Evolutionary conservation across 2,113 vertebrate genomes (phyloP), one percentile per base, ranked within the genome.

Genomic region (Tretioscincus oriximinensis): DNA sequence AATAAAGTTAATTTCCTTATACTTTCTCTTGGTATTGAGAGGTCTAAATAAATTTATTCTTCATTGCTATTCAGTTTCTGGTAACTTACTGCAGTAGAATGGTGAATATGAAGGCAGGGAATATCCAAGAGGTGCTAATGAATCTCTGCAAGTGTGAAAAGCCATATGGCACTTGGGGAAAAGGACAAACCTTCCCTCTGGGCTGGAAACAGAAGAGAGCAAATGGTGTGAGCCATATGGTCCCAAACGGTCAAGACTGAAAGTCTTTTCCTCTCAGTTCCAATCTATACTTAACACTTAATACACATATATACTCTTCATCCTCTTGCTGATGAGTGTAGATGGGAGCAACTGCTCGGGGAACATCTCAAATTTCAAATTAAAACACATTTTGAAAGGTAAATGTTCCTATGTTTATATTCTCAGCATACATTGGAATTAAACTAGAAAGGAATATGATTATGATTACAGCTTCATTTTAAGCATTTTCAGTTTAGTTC

Each of bases 191-290:
- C 20, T 22, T 60, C 61, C 29, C 78, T 14, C 71, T 66, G 60
- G 47, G 49, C 78, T 47, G 45, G 70, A 80, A 87, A 45, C 81
- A 51, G 35, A 9, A n/a, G 60, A 79, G 78, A 85, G 83, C 91
- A 93, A 91, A 92, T 92, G 91, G 88, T 68, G 49, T 2, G 54
- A 72, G 41, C 77, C 82, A 80, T 68, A 67, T 84, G 71, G 49
- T 28, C 29, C 64, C 77, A 84, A 80, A 84, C 70, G 83, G 77
- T 31, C 45, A 54, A 11, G 41, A 79, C 61, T 9, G 24, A 63
- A 22, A 24, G 45, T 11, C 20, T 21, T 72, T 71, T 61, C 26
- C 58, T 41, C 58, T 5, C 10, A 64, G 68, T 47, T 65, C 20
- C 45, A 66, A 51, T 10, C 12, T 4, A 58, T 18, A 58, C 54